A percentile compares a stretch with the other conserved stretches of the same genome.
Evolutionary conservation across 1,140 invertebrate species (phyloP).

Genomic region (Apis mellifera): Amel_HAv3.1 CM009937.2:14125501-14126000

Average conservation of each 20-base stretch:
- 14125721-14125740: conserved; percentile 52
- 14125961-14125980: conserved; percentile 81
- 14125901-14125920: conserved; percentile 84
- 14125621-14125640: neutral
- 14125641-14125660: conserved; percentile 19
- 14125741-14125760: conserved; percentile 89
- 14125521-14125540: conserved; percentile 29
- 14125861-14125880: conserved; percentile 85
- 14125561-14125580: neutral
- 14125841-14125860: conserved; percentile 86
- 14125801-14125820: conserved; percentile 70
- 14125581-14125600: neutral
- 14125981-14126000: conserved; percentile 76
- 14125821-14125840: conserved; percentile 81
- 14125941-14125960: conserved; percentile 82
- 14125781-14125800: conserved; percentile 84
- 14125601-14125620: conserved; percentile 18
- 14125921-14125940: conserved; percentile 80
- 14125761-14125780: conserved; percentile 87
- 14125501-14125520: conserved; percentile 13
- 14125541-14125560: neutral
- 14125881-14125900: conserved; percentile 89
- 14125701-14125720: conserved; percentile 15
- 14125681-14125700: conserved; percentile 9
- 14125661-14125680: neutral